Evolutionary conservation across 2,113 vertebrate genomes (phyloP), one percentile per base, ranked within the genome.

Genomic region (Pseudolaguvia tuberculata): DNA sequence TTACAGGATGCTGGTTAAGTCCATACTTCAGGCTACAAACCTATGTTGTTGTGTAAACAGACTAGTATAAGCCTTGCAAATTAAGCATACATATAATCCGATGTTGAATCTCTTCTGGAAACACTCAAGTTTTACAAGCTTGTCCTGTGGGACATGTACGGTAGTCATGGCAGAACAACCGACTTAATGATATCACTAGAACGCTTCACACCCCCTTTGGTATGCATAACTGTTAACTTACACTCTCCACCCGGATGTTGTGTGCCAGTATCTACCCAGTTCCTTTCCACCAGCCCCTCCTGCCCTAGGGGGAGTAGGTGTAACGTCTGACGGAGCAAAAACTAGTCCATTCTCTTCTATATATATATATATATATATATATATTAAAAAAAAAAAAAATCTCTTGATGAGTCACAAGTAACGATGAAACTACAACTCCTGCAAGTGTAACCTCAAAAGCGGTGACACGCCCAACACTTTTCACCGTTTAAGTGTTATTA

Each of bases 41-140:
- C 57, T 61, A n/a, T 83, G 83, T 85, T 88, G 82, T 85, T 84
- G 80, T 79, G 76, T 89, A 86, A 89, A 89, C 82, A 87, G 78
- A 85, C 79, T 78, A 78, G 50, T 27, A 13, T 78, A 57, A 77
- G 50, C 53, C 18, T 48, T 77, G 71, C 59, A 76, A 76, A 70
- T 71, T 45, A 77, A 84, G 35, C 23, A 42, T 42, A 42, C 31
- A 3, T 35, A 15, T 61, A 27, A 76, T 81, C 80, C 25, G 50
- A 68, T 29, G 14, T n/a, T 53, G 9, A 77, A 76, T 81, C 78
- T 61, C 69, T 72, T 83, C 73, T 50, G 10, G 70, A 1, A 58
- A 78, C 29, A 62, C 73, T 72, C 75, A 78, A 83, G 78, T 73
- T 80, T 78, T 53, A 67, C 63, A 74, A 72, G 52, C 67, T 70